Base-by-base conservation (phyloP, 1,140 invertebrate species). In the Drosophila tristis region DNA sequence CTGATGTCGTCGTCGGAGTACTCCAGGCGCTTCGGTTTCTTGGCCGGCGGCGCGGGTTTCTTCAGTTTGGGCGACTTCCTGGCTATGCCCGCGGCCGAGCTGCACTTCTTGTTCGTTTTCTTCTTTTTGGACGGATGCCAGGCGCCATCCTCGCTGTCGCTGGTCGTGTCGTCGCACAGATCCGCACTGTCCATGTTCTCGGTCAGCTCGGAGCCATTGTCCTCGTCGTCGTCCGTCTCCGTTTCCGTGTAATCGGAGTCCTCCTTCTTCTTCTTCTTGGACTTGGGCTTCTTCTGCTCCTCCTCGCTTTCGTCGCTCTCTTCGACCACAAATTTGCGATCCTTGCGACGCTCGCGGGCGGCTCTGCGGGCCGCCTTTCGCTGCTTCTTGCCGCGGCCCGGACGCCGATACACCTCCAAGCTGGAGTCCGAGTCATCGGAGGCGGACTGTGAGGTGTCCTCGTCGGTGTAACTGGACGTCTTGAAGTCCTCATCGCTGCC, bases 401-500 rank as follows among this genome's bases (percentile, higher is more conserved):
- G 74, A 1, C 87, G 78, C 5, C 87, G 61, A 60, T 89, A 92
- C 0, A 90, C 53, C 11, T 92, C 91, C 26, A 92, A 43, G 26
- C 91, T 92, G 3, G 90, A 91, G 43, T 92, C 91, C 0, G 90
- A 91, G 8, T 91, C 89, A 25, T 90, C 86, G 0, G 85, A 87
- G 4, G 63, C 89, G 0, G 85, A 90, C 31, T 81, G 72, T 0
- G 85, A 86, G 5, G 64, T 85, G 16, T 90, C 90, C 20, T 92
- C 91, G 9, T 91, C 90, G 1, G 87, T 90, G 25, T 86, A 86
- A 26, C 90, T 91, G n/a, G 91, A 92, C 0, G 91, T 96, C 80
- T 97, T 97, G 74, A 98, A 98, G 91, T 97, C 97, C 92, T 97
- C 96, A 85, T 98, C 97, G 2, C 95, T 96, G 64, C 93, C 94